phyloP scores from a whole-genome alignment of 2,113 vertebrate species.

The Nettapus auritus region DNA sequence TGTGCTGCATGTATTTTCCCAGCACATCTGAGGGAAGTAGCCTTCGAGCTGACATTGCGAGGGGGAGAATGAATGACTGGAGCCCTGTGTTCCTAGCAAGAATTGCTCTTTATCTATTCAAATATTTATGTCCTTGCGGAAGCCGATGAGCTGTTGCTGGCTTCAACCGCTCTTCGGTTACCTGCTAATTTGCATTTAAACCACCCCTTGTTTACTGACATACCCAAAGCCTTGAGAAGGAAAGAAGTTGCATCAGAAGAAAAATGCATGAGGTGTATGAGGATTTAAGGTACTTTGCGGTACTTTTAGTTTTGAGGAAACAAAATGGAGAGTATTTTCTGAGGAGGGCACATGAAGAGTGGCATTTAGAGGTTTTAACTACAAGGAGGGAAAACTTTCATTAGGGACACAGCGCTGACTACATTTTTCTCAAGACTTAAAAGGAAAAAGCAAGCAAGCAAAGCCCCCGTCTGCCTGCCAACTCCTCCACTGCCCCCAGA shows the following conservation, averaged over 20 bases:
- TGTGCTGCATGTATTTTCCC: not conserved
- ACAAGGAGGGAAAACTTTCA: not conserved
- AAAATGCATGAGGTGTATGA: not conserved
- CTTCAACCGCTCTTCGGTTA: not conserved
- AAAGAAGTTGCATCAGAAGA: not conserved
- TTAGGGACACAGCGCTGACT: not conserved
- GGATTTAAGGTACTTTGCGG: not conserved
- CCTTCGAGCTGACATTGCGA: not conserved
- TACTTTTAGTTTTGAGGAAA: not conserved
- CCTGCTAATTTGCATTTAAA: constrained; percentile 17
- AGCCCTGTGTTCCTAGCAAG: not conserved
- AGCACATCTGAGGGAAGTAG: not conserved
- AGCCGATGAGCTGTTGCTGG: constrained; percentile 3
- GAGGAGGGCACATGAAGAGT: not conserved
- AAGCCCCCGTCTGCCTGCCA: not conserved
- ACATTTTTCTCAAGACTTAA: not conserved
- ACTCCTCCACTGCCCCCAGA: not conserved
- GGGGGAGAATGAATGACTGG: not conserved
- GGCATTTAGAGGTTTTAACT: not conserved
- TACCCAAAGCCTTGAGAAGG: not conserved
- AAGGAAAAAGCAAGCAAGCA: not conserved
- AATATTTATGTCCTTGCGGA: constrained; percentile 28
- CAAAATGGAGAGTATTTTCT: not conserved
- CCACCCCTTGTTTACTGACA: not conserved
- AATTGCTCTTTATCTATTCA: constrained; percentile 8